These are phyloP conservation scores for Actinostola sp. DNA, from an alignment of 92 coral and sea anemone species.

Conservation along the genomic window DNA sequence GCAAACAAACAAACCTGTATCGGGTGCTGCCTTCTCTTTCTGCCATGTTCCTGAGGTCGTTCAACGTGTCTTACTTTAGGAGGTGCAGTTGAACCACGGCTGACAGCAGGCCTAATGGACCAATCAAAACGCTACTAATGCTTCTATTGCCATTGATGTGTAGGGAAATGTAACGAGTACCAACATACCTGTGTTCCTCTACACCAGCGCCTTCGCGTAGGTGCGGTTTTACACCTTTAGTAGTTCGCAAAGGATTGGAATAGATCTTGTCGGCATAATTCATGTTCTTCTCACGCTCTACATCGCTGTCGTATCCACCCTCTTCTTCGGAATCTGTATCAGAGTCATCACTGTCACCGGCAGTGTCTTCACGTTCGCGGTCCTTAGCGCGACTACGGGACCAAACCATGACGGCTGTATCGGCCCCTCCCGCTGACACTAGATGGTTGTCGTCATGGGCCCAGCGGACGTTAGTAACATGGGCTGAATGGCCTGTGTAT, in stretches of 20 bases:
- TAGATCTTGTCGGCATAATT: conserved; percentile 95
- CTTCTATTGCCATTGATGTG: too few species aligned
- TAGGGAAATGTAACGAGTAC: too few species aligned
- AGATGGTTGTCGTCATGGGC: conserved; percentile 85
- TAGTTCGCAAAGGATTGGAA: conserved; percentile 88
- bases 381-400: conserved; percentile 78
- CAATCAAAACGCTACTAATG: too few species aligned
- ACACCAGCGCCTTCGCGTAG: conserved; percentile 79
- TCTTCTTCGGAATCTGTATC: conserved; percentile 99
- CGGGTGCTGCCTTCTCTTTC: conserved; percentile 77
- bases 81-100: conserved; percentile 95
- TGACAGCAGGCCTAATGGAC: conserved; percentile 79
- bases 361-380: conserved; percentile 74
- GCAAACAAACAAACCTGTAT: conserved; percentile 65
- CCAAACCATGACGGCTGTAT: conserved; percentile 98
- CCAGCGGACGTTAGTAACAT: conserved; percentile 99
- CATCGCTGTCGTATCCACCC: conserved; percentile 98
- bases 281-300: conserved; percentile 86
- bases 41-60: conserved; percentile 71
- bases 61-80: conserved; percentile 88
- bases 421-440: conserved; percentile 98
- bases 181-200: conserved; percentile 69
- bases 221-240: conserved; percentile 92
- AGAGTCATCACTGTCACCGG: conserved; percentile 97
- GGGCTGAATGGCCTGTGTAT: conserved; percentile 97